Evolutionary conservation across 2,113 vertebrate species (phyloP).

Genomic region (Pluvianellus socialis): DNA sequence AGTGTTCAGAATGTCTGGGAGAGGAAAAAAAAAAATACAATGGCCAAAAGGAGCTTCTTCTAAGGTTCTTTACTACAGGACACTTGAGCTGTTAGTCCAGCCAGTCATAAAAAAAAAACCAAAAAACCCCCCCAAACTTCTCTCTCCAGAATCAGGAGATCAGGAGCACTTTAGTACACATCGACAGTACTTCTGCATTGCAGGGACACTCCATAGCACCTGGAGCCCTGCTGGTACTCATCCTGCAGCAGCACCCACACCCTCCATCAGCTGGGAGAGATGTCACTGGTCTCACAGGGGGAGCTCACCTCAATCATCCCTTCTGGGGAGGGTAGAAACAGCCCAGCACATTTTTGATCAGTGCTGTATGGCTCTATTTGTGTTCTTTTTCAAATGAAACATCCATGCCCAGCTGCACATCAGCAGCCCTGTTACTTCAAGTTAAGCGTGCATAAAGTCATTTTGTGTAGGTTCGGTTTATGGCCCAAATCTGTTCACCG

Average conservation of each 20-base stretch:
- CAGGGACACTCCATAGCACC: neutral
- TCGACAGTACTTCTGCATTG: neutral
- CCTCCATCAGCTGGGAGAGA: neutral
- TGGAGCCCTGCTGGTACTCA: neutral
- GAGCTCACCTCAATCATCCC: neutral
- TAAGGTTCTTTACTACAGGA: neutral
- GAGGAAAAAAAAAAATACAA: neutral
- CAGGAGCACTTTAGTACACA: neutral
- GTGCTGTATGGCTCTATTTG: neutral
- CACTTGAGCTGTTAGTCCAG: neutral
- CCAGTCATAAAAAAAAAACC: neutral
- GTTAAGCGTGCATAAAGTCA: neutral
- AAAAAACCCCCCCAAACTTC: neutral
- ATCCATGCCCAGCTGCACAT: neutral
- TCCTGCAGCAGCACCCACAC: neutral
- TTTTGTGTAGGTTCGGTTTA: fast-evolving
- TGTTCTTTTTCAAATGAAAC: neutral
- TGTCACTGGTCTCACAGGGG: neutral
- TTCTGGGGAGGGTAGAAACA: neutral
- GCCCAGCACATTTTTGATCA: neutral
- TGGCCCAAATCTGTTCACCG: neutral
- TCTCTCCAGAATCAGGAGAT: neutral
- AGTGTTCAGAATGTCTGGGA: neutral
- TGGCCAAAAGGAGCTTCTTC: neutral
- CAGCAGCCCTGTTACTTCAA: neutral